Evolutionary conservation across 2,113 vertebrate species (phyloP).

Genomic region (Psilopsiagon aurifrons): DNA sequence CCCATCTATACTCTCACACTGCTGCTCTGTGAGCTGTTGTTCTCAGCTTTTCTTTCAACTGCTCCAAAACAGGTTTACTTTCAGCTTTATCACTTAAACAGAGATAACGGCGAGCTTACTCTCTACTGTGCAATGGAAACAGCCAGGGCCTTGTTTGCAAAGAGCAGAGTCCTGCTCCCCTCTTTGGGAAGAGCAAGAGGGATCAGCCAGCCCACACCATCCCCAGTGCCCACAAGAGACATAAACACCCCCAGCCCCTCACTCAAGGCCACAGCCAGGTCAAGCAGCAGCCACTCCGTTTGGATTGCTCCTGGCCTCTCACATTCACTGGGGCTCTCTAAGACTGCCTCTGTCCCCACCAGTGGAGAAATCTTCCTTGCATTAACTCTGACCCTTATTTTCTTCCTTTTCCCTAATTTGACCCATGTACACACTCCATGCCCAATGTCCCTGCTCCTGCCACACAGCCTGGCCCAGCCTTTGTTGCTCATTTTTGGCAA

Average conservation of each 20-base stretch:
- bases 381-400: background rate
- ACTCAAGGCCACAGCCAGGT: background rate
- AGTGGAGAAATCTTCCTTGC: background rate
- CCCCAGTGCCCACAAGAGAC: background rate
- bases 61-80: background rate
- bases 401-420: background rate
- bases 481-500: background rate
- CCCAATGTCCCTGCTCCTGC: accelerated
- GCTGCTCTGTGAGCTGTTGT: background rate
- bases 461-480: background rate
- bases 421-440: background rate
- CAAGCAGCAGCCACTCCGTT: background rate
- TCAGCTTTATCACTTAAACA: conserved; percentile 5
- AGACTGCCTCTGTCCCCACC: background rate
- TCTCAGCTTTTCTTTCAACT: background rate
- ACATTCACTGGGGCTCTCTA: background rate
- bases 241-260: background rate
- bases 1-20: background rate
- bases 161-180: background rate
- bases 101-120: conserved; percentile 7
- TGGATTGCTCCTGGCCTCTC: background rate
- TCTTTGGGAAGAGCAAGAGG: background rate
- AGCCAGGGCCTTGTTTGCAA: background rate
- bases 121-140: background rate
- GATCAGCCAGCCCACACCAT: background rate